Evolutionary conservation across 2,797 vertebrate species (phyloP).

Genomic region (Oryzias dopingdopingensis): DNA sequence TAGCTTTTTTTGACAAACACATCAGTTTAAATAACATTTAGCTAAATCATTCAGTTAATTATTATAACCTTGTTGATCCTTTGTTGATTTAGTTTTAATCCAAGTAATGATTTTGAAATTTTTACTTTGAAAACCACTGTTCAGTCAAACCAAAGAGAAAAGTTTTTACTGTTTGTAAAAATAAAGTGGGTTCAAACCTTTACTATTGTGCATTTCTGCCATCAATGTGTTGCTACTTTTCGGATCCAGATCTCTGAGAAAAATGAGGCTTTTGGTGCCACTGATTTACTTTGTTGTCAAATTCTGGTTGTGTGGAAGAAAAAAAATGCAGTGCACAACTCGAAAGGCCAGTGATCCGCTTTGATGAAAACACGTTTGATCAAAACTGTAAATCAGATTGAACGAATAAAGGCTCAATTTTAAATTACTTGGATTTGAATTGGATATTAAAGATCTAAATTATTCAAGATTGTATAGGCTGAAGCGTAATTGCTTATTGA

Average conservation of each 20-base stretch:
- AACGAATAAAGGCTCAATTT: slow-evolving; percentile 4
- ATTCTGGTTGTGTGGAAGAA: background rate
- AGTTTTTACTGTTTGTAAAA: no score
- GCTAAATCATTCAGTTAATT: no score
- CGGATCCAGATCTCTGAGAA: background rate
- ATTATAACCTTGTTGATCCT: background rate
- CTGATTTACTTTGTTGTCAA: slow-evolving; percentile 3
- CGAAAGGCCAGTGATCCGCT: background rate
- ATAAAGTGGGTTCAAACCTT: no score
- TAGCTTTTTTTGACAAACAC: no score
- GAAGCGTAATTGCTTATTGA: slow-evolving; percentile 15
- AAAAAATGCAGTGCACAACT: background rate
- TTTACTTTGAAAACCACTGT: no score
- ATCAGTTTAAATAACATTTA: no score
- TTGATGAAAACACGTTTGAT: slow-evolving; percentile 5
- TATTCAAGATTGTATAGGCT: slow-evolving; percentile 17
- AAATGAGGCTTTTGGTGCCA: slow-evolving; percentile 11
- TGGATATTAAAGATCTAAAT: slow-evolving; percentile 8
- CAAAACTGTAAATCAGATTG: slow-evolving; percentile 14
- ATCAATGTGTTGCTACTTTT: no score
- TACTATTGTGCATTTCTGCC: no score
- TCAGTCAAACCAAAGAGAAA: no score
- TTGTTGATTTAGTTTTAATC: background rate
- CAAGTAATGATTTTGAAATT: no score
- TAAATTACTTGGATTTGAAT: slow-evolving; percentile 1